phyloP scores from a whole-genome alignment of 2,888 invertebrate genomes.

The Drosophila setosimentum region DNA sequence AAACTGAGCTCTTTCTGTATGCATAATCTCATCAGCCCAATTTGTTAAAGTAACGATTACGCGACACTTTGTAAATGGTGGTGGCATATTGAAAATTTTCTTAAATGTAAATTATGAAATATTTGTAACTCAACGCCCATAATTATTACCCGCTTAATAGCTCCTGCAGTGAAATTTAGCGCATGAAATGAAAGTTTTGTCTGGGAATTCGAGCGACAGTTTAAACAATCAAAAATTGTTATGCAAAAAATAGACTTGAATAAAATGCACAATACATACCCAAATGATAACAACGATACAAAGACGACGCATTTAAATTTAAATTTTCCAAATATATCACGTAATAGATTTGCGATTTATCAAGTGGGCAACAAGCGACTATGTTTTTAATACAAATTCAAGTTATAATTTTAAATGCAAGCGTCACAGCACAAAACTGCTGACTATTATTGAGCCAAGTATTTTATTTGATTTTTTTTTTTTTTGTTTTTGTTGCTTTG shows the following conservation, averaged over 20 bases:
- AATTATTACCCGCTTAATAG: constrained; percentile 1
- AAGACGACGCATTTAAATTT: constrained; percentile 10
- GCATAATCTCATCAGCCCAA: background rate
- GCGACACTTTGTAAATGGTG: background rate
- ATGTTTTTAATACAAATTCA: constrained; percentile 14
- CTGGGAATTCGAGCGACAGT: constrained; percentile 16
- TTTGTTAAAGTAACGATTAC: background rate
- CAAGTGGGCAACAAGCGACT: constrained; percentile 15
- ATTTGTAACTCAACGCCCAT: background rate
- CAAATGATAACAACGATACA: background rate
- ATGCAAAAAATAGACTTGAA: constrained; percentile 28
- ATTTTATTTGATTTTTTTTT: constrained; percentile 8
- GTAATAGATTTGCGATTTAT: constrained; percentile 35
- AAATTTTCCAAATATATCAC: constrained; percentile 38
- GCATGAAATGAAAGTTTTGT: constrained; percentile 42
- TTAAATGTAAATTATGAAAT: background rate
- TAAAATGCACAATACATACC: constrained; percentile 18
- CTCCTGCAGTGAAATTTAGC: constrained; percentile 25
- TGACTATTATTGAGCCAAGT: constrained; percentile 45
- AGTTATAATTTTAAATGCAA: constrained; percentile 30
- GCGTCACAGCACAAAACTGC: constrained; percentile 15
- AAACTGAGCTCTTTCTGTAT: background rate
- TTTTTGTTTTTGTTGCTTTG: constrained; percentile 24
- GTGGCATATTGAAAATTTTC: background rate
- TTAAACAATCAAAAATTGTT: constrained; percentile 21